Evolutionary conservation across 1,140 invertebrate genomes (phyloP), one percentile per base, ranked within the genome.

Genomic region (Apocrypta bakeri): DNA sequence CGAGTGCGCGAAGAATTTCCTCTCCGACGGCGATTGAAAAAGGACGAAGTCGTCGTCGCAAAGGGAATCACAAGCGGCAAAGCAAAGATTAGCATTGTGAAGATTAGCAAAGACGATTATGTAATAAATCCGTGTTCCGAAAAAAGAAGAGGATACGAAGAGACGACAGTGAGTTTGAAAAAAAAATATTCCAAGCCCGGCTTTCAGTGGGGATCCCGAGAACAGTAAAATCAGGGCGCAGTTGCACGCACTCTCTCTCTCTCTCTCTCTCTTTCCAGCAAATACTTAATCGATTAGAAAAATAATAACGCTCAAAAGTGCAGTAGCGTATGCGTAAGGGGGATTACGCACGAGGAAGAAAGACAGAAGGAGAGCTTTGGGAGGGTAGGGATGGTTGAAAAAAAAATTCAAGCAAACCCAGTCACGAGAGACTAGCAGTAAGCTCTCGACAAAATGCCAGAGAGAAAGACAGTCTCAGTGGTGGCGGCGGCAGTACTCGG

Each of bases 211-310:
- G 21, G 7, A 56, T 17, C 48, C 17, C 48, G 21, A 56, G 21
- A n/a, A 7, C 17, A 56, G 8, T 48, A 48, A 48, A 48, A 48
- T 48, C 42, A 4, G 42, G 14, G 12, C 42, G 42, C 14, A 56
- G 17, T 21, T 56, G 14, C 48, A 21, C 48, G 1, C 48, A 1
- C 21, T 56, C 48, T 56, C 48, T 56, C 33, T 37, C 33, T 37
- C 33, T 14, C 48, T 21, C 48, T 4, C 48, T 17, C 21, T 56
- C 48, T 56, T 21, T 21, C 48, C 17, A n/a, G 48, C 21, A 56
- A 56, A 56, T 17, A n/a, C 48, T 56, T 56, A 66, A 66, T 66
- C 63, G 63, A 66, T 66, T 66, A 66, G 63, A 66, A 27, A 66
- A 29, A 66, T 66, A 66, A 66, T 66, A 66, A 66, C 25, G 63